phyloP scores from a whole-genome alignment of 2,797 vertebrate species.

The Leptodactylus fallax region DNA sequence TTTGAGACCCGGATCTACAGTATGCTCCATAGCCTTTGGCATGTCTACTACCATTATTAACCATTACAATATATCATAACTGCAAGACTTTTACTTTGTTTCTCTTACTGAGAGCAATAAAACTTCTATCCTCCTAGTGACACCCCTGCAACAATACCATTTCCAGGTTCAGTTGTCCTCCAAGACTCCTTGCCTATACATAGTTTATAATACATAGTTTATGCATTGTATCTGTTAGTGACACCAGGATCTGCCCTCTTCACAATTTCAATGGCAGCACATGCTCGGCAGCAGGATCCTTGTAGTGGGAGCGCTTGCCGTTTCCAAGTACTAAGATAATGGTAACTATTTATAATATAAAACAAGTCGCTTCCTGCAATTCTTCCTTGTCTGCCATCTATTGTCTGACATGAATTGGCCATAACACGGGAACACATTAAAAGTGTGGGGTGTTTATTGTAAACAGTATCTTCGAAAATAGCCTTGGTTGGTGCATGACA shows the following conservation, averaged over 20 bases:
- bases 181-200: neutral
- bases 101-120: no score
- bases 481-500: neutral
- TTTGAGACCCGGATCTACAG: no score
- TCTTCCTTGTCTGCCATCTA: constrained; percentile 37
- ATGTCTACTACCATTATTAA: no score
- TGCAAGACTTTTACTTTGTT: no score
- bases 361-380: constrained; percentile 55
- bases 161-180: neutral
- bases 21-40: no score
- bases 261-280: neutral
- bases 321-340: constrained; percentile 46
- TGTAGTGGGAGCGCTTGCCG: neutral
- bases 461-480: neutral
- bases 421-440: neutral
- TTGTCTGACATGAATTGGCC: constrained; percentile 27
- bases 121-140: neutral
- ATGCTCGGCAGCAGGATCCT: constrained; percentile 11
- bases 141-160: neutral
- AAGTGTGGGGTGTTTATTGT: neutral
- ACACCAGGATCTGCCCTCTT: constrained; percentile 21
- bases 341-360: constrained; percentile 45
- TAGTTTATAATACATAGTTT: neutral
- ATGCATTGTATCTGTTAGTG: constrained; percentile 21
- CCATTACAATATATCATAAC: no score